Evolutionary conservation across 2,888 invertebrate genomes (phyloP).

Genomic region (Rhorus exstirpatorius): DNA sequence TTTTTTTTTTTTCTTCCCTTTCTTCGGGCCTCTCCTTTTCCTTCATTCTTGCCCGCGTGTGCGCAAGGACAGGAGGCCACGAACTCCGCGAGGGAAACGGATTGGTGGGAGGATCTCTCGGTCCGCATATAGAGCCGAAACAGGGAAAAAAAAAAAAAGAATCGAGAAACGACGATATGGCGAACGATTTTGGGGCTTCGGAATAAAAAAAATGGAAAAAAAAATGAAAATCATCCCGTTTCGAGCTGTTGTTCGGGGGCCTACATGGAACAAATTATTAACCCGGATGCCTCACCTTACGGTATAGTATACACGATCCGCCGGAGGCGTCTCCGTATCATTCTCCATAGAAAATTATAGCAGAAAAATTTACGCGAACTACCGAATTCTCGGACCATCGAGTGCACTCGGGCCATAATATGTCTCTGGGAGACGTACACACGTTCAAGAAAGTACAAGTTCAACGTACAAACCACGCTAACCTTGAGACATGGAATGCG

Average conservation of each 20-base stretch:
- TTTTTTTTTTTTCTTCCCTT: conserved; percentile 41
- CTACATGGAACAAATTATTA: too few relatives aligned
- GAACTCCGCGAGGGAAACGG: conserved; percentile 49
- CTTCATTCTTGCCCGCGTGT: conserved; percentile 25
- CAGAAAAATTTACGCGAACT: neutral
- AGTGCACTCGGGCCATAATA: too few relatives aligned
- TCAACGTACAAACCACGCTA: neutral
- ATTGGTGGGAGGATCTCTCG: conserved; percentile 23
- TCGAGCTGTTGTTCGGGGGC: too few relatives aligned
- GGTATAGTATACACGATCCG: too few relatives aligned
- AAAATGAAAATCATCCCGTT: too few relatives aligned
- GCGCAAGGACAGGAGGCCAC: conserved; percentile 65
- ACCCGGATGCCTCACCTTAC: too few relatives aligned
- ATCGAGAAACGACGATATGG: conserved; percentile 3
- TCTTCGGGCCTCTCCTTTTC: neutral
- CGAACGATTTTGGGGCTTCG: conserved; percentile 40
- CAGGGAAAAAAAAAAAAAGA: conserved; percentile 59
- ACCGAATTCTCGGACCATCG: too few relatives aligned
- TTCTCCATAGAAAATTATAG: neutral
- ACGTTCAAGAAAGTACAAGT: neutral
- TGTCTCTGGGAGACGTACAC: too few relatives aligned
- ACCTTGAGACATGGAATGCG: neutral
- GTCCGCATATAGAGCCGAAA: conserved; percentile 37
- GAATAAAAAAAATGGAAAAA: too few relatives aligned
- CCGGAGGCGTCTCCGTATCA: too few relatives aligned